Base-by-base conservation (phyloP, 2,888 invertebrate genomes). In the Aproaerema taeniolella region DNA sequence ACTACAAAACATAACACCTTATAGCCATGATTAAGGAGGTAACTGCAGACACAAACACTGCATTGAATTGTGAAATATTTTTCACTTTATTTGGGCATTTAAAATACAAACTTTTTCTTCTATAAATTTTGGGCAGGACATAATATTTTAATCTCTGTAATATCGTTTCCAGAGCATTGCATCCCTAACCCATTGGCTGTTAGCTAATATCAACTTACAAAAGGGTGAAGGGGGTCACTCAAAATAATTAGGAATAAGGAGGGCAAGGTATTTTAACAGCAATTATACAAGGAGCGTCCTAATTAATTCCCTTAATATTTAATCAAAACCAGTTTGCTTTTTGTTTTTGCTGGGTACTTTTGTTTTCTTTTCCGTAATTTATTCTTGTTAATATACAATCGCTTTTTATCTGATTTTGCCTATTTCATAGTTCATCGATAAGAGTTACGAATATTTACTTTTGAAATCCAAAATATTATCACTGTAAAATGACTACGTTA, bases 161-260 rank as follows among this genome's bases (percentile, higher is more conserved):
- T 20, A 4, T 20, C 5, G 8, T 20, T 20, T 6, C 4, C 20
- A 20, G 20, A 20, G n/a, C n/a, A 20, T 20, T 8, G 5, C 20
- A 20, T 4, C 20, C 4, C 20, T 20, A 20, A 6, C 4, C 5
- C 5, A 6, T 6, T 20, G 4, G 20, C 20, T 20, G 20, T n/a
- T n/a, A 8, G 20, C 8, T 8, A 8, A 20, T 20, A 20, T 20
- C 20, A 20, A 20, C 5, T 20, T 20, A 20, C 20, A 8, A 20
- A 20, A 20, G 20, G 20, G 20, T 20, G 20, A 8, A 20, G 4
- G 20, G n/a, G 37, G 37, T 29, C 30, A 36, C 36, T 37, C 37
- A 9, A 30, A 30, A 30, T 37, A 20, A 26, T 29, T 37, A 31
- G 16, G 10, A 31, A 14, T 31, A 31, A 39, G 26, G 31, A 31